Evolutionary conservation across 1,140 invertebrate species (phyloP).

Genomic region (Monochamus saltuarius): DNA sequence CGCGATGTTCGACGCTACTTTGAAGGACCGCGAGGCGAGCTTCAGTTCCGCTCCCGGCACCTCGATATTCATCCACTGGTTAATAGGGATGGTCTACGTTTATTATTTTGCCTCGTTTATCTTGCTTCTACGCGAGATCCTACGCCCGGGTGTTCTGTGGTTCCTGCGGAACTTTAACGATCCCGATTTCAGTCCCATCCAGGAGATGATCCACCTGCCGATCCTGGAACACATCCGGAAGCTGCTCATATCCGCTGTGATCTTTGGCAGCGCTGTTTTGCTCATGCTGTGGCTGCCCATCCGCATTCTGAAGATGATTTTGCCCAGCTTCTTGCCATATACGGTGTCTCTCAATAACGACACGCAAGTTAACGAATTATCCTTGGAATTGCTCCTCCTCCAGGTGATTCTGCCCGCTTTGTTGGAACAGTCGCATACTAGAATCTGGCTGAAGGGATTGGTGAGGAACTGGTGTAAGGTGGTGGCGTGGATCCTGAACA

Average conservation of each 20-base stretch:
- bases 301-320: conserved; percentile 76
- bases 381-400: conserved; percentile 89
- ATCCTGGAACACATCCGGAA: conserved; percentile 87
- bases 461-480: conserved; percentile 86
- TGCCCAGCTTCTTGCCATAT: conserved; percentile 92
- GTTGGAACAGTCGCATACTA: conserved; percentile 92
- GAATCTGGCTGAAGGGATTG: conserved; percentile 85
- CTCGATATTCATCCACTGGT: conserved; percentile 98
- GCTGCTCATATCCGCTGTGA: conserved; percentile 88
- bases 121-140: conserved; percentile 86
- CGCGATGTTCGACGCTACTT: conserved; percentile 89
- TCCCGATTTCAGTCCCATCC: conserved; percentile 98
- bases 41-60: conserved; percentile 90
- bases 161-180: conserved; percentile 97
- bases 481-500: conserved; percentile 81
- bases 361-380: conserved; percentile 83
- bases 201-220: conserved; percentile 98
- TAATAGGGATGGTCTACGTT: conserved; percentile 99
- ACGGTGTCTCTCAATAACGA: conserved; percentile 82
- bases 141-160: conserved; percentile 95
- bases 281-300: conserved; percentile 96
- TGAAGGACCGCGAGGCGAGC: conserved; percentile 83
- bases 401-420: conserved; percentile 95
- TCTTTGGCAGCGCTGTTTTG: conserved; percentile 94
- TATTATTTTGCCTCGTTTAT: conserved; percentile 99